These are phyloP conservation scores for Sclerurus mexicanus DNA, from an alignment of 2,113 vertebrate species.

Conservation along the genomic window DNA sequence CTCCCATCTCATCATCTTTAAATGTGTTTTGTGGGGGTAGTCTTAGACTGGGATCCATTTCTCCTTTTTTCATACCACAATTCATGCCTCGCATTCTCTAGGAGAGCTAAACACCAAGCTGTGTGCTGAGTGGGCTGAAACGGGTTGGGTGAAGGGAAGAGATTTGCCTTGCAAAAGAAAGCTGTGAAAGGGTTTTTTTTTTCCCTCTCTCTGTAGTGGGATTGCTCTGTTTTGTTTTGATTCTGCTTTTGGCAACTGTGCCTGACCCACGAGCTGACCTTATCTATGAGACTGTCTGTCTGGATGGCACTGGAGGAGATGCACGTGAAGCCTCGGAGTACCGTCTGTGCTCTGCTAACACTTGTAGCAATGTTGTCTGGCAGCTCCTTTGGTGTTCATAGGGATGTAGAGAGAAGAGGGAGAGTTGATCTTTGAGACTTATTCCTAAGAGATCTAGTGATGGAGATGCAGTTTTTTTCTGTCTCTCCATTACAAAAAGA, in stretches of 20 bases:
- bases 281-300: neutral
- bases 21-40: neutral
- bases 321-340: neutral
- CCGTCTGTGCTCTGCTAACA: neutral
- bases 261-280: neutral
- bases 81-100: neutral
- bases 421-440: neutral
- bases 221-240: neutral
- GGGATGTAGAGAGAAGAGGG: neutral
- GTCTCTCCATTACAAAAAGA: neutral
- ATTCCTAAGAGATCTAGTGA: neutral
- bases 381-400: neutral
- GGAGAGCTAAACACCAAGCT: neutral
- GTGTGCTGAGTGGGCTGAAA: neutral
- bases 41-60: neutral
- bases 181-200: neutral
- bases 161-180: neutral
- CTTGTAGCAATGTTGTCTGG: neutral
- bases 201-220: accelerated
- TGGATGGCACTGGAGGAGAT: neutral
- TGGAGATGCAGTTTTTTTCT: neutral
- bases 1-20: neutral
- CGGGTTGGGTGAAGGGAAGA: neutral
- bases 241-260: neutral
- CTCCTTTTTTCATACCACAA: neutral